These are phyloP conservation scores for Eupithecia subfuscata DNA, from an alignment of 2,888 invertebrate genomes.

Conservation along the genomic window DNA sequence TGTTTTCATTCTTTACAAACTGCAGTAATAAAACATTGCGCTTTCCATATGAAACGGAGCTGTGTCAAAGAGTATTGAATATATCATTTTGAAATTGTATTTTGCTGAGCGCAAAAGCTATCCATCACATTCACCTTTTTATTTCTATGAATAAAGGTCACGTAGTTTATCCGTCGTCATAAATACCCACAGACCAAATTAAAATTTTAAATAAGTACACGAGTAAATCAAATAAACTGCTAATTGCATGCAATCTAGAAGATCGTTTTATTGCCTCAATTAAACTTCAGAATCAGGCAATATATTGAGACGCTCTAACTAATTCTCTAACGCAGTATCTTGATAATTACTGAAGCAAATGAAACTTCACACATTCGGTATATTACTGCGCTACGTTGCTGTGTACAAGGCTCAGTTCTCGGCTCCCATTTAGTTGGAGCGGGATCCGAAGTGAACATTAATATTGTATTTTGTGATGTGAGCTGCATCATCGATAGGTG, in stretches of 20 bases:
- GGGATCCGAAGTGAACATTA: constrained; percentile 38
- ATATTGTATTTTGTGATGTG: constrained; percentile 56
- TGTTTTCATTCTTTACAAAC: constrained; percentile 47
- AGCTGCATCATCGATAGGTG: constrained; percentile 51
- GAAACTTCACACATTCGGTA: constrained; percentile 15
- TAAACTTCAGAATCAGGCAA: constrained; percentile 39
- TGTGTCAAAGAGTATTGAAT: constrained; percentile 67
- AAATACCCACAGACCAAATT: constrained; percentile 35
- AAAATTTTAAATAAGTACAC: constrained; percentile 32
- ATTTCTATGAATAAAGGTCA: constrained; percentile 28
- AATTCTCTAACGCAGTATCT: constrained; percentile 17
- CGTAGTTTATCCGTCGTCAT: constrained; percentile 33
- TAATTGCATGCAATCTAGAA: constrained; percentile 38
- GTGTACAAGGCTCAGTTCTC: constrained; percentile 9
- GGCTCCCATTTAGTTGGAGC: constrained; percentile 19
- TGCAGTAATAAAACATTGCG: constrained; percentile 55
- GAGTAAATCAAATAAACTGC: constrained; percentile 33
- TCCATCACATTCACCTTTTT: constrained; percentile 38
- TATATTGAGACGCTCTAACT: constrained; percentile 12
- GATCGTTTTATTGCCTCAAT: constrained; percentile 37
- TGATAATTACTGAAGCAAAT: constrained; percentile 18
- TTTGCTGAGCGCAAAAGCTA: constrained; percentile 40
- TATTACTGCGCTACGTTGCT: background rate
- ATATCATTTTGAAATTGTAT: constrained; percentile 71
- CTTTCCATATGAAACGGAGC: constrained; percentile 58